A percentile compares a stretch with the other conserved stretches of the same genome.
phyloP scores from a whole-genome alignment of 2,113 vertebrate genomes.

The Leuciscus idus region DNA sequence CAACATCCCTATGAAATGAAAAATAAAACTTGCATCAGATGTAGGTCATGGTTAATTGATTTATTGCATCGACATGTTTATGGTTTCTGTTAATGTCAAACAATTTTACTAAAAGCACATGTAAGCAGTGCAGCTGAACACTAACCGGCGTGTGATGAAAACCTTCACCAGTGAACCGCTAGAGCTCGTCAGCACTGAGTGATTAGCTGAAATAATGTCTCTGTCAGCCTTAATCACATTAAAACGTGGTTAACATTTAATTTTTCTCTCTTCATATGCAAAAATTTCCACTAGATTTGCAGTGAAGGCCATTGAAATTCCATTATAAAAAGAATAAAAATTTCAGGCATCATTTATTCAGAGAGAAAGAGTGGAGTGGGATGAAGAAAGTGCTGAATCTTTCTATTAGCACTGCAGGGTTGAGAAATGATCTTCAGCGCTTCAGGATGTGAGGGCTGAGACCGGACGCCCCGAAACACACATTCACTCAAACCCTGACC shows the following conservation, averaged over 20 bases:
- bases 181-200: conserved; percentile 94
- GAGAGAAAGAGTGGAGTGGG: conserved; percentile 89
- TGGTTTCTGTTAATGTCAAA: conserved; percentile 32
- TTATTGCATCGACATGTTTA: conserved; percentile 31
- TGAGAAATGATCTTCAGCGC: conserved; percentile 79
- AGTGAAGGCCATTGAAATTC: conserved; percentile 99
- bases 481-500: conserved; percentile 40
- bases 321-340: conserved; percentile 99
- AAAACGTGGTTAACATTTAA: conserved; percentile 99
- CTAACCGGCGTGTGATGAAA: not conserved
- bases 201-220: conserved; percentile 99
- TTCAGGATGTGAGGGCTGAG: conserved; percentile 34
- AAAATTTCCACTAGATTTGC: conserved; percentile 99
- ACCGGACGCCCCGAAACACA: conserved; percentile 36
- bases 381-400: conserved; percentile 97
- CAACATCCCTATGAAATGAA: not conserved
- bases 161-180: conserved; percentile 66
- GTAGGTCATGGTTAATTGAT: conserved; percentile 33
- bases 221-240: conserved; percentile 99
- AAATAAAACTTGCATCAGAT: not conserved
- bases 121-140: not conserved
- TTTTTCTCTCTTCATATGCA: conserved; percentile 99
- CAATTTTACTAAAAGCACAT: conserved; percentile 18
- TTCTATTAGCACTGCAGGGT: conserved; percentile 85
- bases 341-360: conserved; percentile 99